These are phyloP conservation scores for Nesoenas mayeri DNA, from an alignment of 2,113 vertebrate species.

Conservation along the genomic window DNA sequence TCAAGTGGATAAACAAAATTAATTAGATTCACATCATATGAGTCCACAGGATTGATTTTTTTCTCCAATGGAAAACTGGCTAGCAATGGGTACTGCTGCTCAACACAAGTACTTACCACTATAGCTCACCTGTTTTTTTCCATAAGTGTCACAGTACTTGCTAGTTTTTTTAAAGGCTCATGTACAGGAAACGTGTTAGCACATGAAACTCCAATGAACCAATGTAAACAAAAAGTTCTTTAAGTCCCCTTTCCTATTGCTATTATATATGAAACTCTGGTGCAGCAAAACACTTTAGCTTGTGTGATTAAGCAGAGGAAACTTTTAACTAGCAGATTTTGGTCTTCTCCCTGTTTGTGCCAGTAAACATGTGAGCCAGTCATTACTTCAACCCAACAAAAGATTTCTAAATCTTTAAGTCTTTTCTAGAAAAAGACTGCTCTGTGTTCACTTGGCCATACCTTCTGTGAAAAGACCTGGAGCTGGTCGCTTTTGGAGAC, in stretches of 20 bases:
- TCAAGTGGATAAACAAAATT: conserved; percentile 38
- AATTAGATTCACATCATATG: conserved; percentile 7
- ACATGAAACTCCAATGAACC: not conserved
- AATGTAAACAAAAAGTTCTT: not conserved
- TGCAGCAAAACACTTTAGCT: not conserved
- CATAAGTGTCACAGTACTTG: not conserved
- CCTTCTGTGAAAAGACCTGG: not conserved
- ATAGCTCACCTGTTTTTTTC: not conserved
- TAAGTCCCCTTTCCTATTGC: not conserved
- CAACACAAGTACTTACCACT: not conserved
- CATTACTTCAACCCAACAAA: not conserved
- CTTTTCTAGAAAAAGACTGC: not conserved
- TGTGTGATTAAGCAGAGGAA: not conserved
- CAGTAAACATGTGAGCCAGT: not conserved
- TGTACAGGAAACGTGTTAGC: not conserved
- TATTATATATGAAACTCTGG: not conserved
- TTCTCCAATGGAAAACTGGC: not conserved
- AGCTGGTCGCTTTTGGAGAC: not conserved
- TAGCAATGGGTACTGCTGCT: not conserved
- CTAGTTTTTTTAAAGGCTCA: not conserved
- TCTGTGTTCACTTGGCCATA: not conserved
- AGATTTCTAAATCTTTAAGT: not conserved
- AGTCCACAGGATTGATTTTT: conserved; percentile 22
- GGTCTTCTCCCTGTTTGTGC: not conserved
- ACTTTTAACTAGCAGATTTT: not conserved